phyloP scores from a whole-genome alignment of 2,113 vertebrate species.

The Triplophysa tibetana region DNA sequence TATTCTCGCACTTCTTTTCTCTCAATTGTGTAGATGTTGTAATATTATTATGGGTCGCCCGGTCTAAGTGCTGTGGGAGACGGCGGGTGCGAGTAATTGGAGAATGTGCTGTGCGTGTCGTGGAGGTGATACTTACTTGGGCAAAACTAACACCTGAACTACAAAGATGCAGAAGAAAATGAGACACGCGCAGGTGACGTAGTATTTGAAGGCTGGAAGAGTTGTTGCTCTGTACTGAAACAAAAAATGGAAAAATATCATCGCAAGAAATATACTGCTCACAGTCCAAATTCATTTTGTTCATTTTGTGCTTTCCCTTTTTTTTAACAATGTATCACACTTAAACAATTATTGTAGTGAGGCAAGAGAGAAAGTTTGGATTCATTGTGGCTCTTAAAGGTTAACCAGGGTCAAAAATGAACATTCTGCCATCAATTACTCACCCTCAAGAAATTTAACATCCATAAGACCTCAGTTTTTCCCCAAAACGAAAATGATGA shows the following conservation, averaged over 20 bases:
- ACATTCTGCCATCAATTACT: too few relatives aligned
- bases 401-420: too few relatives aligned
- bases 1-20: constrained; percentile 46
- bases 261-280: not conserved
- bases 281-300: not conserved
- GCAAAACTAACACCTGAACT: constrained; percentile 91
- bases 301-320: not conserved
- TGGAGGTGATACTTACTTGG: constrained; percentile 82
- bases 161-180: constrained; percentile 97
- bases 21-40: constrained; percentile 46
- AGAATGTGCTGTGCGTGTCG: not conserved
- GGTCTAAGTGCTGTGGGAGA: constrained; percentile 8
- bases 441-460: too few relatives aligned
- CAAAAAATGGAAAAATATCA: not conserved
- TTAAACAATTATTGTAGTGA: too few relatives aligned
- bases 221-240: constrained; percentile 90
- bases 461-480: too few relatives aligned
- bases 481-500: too few relatives aligned
- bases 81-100: not conserved
- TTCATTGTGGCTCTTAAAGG: too few relatives aligned
- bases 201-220: constrained; percentile 95
- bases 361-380: too few relatives aligned
- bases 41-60: constrained; percentile 12
- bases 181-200: constrained; percentile 93
- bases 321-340: not conserved